A percentile compares a stretch with the other conserved stretches of the same genome.
Conservation (phyloP, 2,888 invertebrate genomes). For the Pteria penguin region DNA sequence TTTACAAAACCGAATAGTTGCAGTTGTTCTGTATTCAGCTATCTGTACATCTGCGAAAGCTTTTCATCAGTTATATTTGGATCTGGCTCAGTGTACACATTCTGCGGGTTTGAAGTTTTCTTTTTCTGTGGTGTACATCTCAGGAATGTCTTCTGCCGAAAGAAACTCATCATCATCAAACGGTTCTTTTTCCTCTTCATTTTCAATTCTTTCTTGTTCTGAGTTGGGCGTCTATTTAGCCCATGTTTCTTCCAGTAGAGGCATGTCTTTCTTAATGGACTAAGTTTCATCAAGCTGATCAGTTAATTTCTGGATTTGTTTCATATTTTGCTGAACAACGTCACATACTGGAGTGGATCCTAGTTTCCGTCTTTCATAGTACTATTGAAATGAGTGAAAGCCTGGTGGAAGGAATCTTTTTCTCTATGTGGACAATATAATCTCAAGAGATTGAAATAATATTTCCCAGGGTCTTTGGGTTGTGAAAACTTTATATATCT, state of each 20-base stretch:
- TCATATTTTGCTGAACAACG: conserved; percentile 30
- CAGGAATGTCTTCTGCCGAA: conserved; percentile 22
- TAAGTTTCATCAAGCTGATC: conserved; percentile 37
- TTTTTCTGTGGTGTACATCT: conserved; percentile 11
- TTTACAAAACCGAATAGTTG: conserved; percentile 30
- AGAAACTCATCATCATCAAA: conserved; percentile 11
- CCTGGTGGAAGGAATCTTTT: conserved; percentile 13
- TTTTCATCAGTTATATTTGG: conserved; percentile 3
- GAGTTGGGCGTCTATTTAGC: conserved; percentile 29
- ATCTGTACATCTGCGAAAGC: background rate
- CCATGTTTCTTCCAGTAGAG: conserved; percentile 39
- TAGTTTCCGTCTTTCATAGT: background rate
- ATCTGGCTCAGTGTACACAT: conserved; percentile 1
- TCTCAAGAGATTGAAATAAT: conserved; percentile 20
- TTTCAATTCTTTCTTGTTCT: conserved; percentile 21
- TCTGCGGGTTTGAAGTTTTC: background rate
- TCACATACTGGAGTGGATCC: background rate
- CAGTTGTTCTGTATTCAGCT: conserved; percentile 27
- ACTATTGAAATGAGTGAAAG: background rate
- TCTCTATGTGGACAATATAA: conserved; percentile 28
- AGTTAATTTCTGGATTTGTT: conserved; percentile 30
- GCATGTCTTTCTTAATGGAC: conserved; percentile 17
- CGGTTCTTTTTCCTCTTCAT: conserved; percentile 28
- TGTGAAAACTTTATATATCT: conserved; percentile 25
- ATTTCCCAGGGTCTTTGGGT: conserved; percentile 25